Base-by-base conservation (phyloP, 2,797 vertebrate genomes). In the Cossypha dichroa region DNA sequence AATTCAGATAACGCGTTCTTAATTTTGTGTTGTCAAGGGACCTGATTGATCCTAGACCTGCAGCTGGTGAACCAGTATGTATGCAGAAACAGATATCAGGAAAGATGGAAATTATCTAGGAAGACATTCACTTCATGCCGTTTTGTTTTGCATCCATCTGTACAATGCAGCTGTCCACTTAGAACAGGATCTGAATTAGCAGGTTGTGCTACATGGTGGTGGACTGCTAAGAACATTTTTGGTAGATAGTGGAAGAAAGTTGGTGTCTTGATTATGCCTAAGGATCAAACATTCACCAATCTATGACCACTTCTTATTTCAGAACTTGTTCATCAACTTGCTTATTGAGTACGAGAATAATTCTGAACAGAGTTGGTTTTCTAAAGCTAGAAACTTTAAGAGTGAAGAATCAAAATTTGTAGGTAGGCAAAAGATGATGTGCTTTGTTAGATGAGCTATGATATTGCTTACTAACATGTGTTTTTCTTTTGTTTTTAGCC, bases 401-500 rank as follows among this genome's bases (percentile, higher is more conserved):
- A 25, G 11, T 26, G 13, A 83, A 59, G 40, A 66, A 45, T 34
- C 6, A 1, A 1, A 38, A 84, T 63, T n/a, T 72, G 15, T 62
- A 36, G 43, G 23, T 21, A 75, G 54, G 43, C 19, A 16, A 29
- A 82, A 86, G 25, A 17, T n/a, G 1, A 11, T 66, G 31, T 31
- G 17, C 40, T 75, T 70, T 9, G 14, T 43, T 55, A 31, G 43
- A 15, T 48, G 55, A 88, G 17, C 60, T 70, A 1, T 17, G 56
- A 29, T 66, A 34, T 2, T 85, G 55, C 64, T 93, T 60, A 31
- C 66, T 95, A 55, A 96, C 7, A 0, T 11, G 46, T 91, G 34
- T 11, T 49, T 64, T 78, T 78, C 43, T 83, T 96, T 66, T 76
- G 20, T 31, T 97, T 97, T 72, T 94, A 99, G 99, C 98, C 99